A percentile compares a stretch with the other conserved stretches of the same genome.
Evolutionary conservation across 2,888 invertebrate genomes (phyloP).

Genomic region (Seira ritae): DNA sequence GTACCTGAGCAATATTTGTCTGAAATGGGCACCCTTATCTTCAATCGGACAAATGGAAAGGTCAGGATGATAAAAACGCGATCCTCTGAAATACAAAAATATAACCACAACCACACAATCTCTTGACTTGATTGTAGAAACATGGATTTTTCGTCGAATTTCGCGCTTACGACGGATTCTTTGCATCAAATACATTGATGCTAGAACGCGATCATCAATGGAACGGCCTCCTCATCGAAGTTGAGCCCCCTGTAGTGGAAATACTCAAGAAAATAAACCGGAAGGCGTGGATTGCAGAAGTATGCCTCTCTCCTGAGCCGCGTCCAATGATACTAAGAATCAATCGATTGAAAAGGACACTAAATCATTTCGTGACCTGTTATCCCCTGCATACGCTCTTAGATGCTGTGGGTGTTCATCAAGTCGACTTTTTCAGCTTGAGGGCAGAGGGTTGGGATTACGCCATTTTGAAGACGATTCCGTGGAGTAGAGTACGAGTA

Average conservation of each 20-base stretch:
- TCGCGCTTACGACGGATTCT: slow-evolving; percentile 54
- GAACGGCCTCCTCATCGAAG: slow-evolving; percentile 78
- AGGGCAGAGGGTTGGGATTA: slow-evolving; percentile 51
- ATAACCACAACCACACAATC: too few relatives aligned
- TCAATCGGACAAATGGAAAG: too few relatives aligned
- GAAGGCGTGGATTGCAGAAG: not conserved
- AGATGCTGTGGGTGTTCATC: slow-evolving; percentile 28
- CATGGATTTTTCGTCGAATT: too few relatives aligned
- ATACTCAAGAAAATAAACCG: not conserved
- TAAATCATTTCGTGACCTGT: slow-evolving; percentile 52
- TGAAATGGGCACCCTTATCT: too few relatives aligned
- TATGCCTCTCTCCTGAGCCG: not conserved
- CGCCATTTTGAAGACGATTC: slow-evolving; percentile 53
- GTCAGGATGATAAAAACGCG: too few relatives aligned
- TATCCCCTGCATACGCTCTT: slow-evolving; percentile 51
- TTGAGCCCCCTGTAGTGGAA: not conserved
- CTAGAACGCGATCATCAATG: slow-evolving; percentile 77
- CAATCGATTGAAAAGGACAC: slow-evolving; percentile 50
- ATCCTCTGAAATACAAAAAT: too few relatives aligned
- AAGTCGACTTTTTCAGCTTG: slow-evolving; percentile 42
- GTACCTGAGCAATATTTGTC: too few relatives aligned
- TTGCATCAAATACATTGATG: slow-evolving; percentile 77
- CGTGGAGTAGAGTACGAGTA: slow-evolving; percentile 40
- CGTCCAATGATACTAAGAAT: not conserved
- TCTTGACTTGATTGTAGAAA: too few relatives aligned